Evolutionary conservation across 2,113 vertebrate species (phyloP), one percentile per base, ranked within the genome.

Genomic region (Albula goreensis): DNA sequence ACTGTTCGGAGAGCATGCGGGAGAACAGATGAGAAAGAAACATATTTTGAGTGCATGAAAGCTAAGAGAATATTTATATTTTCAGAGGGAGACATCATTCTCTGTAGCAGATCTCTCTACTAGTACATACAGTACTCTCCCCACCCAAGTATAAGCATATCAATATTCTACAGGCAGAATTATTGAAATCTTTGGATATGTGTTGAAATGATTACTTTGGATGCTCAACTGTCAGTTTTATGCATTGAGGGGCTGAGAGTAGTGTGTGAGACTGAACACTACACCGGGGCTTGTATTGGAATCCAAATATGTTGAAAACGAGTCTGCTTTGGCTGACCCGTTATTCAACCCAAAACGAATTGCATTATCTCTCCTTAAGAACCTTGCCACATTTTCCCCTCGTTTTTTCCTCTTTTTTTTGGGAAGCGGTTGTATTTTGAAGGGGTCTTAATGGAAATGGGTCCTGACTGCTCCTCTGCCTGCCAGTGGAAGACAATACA

Each of bases 391-490:
- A 81, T 85, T 85, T 41, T 41, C 31, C 31, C 31, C 31, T 41
- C 31, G 31, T 41, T 41, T 41, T 41, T 41, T 41, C 31, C 31
- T 41, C 31, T 41, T 41, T 41, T 66, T 66, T 82, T 56, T 82
- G 81, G 13, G 81, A 82, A 56, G 41, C 78, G 50, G 48, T 74
- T 80, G 50, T 80, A 80, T 49, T 80, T 86, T 83, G 81, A 86
- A 85, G 83, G 60, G 52, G 87, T 51, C 87, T 86, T 86, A 78
- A 90, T 87, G 86, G 83, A 89, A 91, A 86, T 87, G 63, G 66
- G 81, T 57, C 89, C 83, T 89, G 89, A 81, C 86, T 91, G 81
- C 86, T 88, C 85, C 82, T 86, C 86, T 87, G 87, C 89, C 86
- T 89, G 90, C 87, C 85, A 84, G 85, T 81, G 87, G 81, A 79